Conservation (phyloP, 2,888 invertebrate species). For the Pheosia gnoma region DNA sequence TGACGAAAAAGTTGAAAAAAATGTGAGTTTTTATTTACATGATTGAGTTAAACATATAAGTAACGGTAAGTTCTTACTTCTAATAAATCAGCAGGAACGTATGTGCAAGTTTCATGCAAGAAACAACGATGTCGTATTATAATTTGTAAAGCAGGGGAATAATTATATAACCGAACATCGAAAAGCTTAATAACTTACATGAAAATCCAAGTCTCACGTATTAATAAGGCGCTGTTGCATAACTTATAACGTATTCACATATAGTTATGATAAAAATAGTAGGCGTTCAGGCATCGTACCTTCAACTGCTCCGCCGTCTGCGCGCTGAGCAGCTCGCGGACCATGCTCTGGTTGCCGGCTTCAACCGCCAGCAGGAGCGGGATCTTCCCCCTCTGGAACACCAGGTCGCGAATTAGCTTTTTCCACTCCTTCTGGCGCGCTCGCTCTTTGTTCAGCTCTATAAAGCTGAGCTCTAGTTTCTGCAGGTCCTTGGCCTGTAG, state of each 20-base stretch:
- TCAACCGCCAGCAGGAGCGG: constrained; percentile 97
- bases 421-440: constrained; percentile 82
- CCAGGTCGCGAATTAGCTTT: constrained; percentile 83
- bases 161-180: constrained; percentile 10
- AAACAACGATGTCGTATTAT: not conserved
- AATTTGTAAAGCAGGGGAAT: constrained; percentile 4
- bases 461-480: constrained; percentile 78
- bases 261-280: constrained; percentile 8
- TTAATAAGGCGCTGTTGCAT: constrained; percentile 29
- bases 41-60: not conserved
- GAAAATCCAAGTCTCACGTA: constrained; percentile 3
- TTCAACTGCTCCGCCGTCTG: constrained; percentile 95
- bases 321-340: constrained; percentile 94
- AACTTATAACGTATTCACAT: constrained; percentile 13
- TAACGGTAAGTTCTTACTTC: too few species aligned
- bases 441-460: constrained; percentile 81
- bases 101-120: not conserved
- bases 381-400: constrained; percentile 94
- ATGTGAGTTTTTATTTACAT: not conserved
- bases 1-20: not conserved
- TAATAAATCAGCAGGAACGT: not conserved
- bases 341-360: constrained; percentile 97
- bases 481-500: constrained; percentile 68
- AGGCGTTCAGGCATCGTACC: constrained; percentile 65
- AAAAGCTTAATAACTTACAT: constrained; percentile 10